Evolutionary conservation across 2,888 invertebrate genomes (phyloP).

Genomic region (Asteroscopus sphinx): DNA sequence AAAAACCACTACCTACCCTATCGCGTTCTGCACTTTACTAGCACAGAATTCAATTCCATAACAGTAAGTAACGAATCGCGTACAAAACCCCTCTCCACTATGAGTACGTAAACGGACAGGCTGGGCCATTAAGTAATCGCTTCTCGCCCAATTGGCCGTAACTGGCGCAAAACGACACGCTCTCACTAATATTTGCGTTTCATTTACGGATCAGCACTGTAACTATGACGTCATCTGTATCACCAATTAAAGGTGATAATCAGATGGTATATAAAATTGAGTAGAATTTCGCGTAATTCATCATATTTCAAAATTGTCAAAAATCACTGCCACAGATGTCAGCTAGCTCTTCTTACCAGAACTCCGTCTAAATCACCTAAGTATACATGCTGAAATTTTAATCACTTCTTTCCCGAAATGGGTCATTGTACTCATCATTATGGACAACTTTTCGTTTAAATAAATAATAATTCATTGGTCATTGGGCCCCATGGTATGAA

Average conservation of each 20-base stretch:
- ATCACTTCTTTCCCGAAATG: no score
- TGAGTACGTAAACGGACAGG: slow-evolving; percentile 42
- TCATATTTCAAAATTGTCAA: no score
- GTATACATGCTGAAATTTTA: no score
- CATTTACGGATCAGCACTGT: slow-evolving; percentile 35
- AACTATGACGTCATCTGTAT: slow-evolving; percentile 37
- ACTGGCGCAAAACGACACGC: slow-evolving; percentile 52
- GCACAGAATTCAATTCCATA: slow-evolving; percentile 37
- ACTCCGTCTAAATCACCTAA: no score
- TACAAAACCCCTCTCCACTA: slow-evolving; percentile 30
- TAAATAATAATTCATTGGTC: no score
- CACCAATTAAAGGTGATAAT: slow-evolving; percentile 12
- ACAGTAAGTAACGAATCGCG: slow-evolving; percentile 40
- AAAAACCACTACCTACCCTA: background rate
- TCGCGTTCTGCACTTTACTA: slow-evolving; percentile 13
- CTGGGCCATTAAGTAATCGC: slow-evolving; percentile 50
- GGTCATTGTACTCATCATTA: no score
- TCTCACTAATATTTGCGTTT: slow-evolving; percentile 49
- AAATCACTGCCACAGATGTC: no score
- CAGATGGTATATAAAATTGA: no score
- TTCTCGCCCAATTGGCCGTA: slow-evolving; percentile 52
- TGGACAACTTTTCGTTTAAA: no score
- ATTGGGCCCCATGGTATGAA: no score
- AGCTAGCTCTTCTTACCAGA: no score
- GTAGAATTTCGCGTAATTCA: no score